Base-by-base conservation (phyloP, 2,113 vertebrate species). In the Dinomys branickii region DNA sequence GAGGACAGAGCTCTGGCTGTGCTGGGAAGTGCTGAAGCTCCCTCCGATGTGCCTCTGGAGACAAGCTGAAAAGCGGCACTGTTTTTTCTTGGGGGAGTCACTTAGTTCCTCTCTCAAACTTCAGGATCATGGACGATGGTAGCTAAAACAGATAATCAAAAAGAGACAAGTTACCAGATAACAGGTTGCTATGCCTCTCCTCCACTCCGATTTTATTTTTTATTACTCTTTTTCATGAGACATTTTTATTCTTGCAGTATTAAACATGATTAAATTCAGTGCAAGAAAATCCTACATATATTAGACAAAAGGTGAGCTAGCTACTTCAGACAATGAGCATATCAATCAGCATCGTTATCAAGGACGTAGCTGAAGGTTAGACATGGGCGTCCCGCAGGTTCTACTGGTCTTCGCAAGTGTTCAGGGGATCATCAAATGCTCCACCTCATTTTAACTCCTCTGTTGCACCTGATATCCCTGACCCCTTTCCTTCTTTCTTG, bases 51-150 rank as follows among this genome's bases (percentile, higher is more conserved):
- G 86, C 90, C 90, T 91, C 88, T 17, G 41, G 88, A 98, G 89
- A 96, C 35, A 96, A 1, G 50, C 85, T 94, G 96, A 86, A 90
- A 92, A 95, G 89, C 85, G 94, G 94, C 52, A 33, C 65, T 93
- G 90, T 30, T 95, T 59, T 82, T 47, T 38, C 13, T 56, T 56
- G 61, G 81, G 22, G 0, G 59, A 24, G 0, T 67, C 44, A 82
- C 73, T 94, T 97, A 93, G 92, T 96, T 97, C 67, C 88, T 98
- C 97, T 97, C 91, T 91, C 78, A 92, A 16, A 84, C 85, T 91
- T 93, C 44, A 94, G 94, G 24, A 88, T 98, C 99, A 99, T n/a
- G 99, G 99, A 97, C 99, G 99, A 98, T 99, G 99, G 98, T 99
- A 99, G 97, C 99, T 99, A 95, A 89, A 97, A 98, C 8, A 84